Evolutionary conservation across 2,888 invertebrate genomes (phyloP).

Genomic region (Fragum sueziense): DNA sequence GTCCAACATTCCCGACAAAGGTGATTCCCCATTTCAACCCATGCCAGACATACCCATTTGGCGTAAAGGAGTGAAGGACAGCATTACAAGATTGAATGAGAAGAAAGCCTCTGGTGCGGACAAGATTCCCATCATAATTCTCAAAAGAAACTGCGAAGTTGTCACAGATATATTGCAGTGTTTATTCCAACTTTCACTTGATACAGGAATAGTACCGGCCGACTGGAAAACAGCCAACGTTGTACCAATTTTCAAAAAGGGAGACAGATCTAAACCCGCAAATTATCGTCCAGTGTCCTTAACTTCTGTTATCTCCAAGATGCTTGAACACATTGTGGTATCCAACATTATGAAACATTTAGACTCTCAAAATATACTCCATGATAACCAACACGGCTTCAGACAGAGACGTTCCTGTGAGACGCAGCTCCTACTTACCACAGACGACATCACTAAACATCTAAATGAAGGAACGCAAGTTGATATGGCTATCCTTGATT

Average conservation of each 20-base stretch:
- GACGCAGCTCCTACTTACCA: neutral
- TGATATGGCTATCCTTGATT: neutral
- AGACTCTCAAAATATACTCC: neutral
- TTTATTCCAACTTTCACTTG: no score
- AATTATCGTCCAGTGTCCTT: neutral
- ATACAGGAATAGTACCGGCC: no score
- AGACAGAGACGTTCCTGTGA: neutral
- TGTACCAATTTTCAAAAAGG: no score
- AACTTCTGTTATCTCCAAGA: neutral
- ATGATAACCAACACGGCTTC: conserved; percentile 5
- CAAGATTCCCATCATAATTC: no score
- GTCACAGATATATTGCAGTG: no score
- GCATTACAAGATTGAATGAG: no score
- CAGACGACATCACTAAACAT: neutral
- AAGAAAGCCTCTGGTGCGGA: no score
- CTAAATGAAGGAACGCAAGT: neutral
- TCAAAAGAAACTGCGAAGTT: no score
- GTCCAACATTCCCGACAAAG: neutral
- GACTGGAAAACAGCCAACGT: no score
- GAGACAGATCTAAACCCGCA: neutral
- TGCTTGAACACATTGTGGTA: conserved; percentile 6
- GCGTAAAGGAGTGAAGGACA: no score
- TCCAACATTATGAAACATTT: neutral
- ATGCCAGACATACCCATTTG: no score
- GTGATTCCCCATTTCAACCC: neutral